Conservation (phyloP, 1,140 invertebrate species). For the Phortica variegata region DNA sequence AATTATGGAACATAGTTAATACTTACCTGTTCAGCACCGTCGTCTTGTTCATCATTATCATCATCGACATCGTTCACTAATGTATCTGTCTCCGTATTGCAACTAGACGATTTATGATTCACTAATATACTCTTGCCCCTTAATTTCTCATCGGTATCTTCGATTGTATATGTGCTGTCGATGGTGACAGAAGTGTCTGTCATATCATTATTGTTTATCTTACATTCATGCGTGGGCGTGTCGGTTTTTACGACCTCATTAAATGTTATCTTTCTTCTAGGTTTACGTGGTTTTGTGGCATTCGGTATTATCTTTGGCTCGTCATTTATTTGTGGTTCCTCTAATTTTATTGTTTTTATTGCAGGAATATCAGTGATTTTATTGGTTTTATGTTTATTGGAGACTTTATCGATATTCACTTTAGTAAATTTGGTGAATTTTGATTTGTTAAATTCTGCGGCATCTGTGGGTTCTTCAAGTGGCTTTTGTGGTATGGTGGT, state of each 20-base stretch:
- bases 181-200: too few relatives aligned
- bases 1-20: background rate
- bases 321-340: conserved; percentile 3
- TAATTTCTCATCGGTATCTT: conserved; percentile 26
- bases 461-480: conserved; percentile 14
- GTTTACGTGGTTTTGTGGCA: conserved; percentile 12
- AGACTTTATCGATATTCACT: conserved; percentile 21
- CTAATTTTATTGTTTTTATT: conserved; percentile 11
- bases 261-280: conserved; percentile 24
- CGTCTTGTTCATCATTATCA: conserved; percentile 1
- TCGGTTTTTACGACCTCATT: conserved; percentile 22
- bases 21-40: conserved; percentile 34
- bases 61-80: too few relatives aligned
- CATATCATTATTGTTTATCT: conserved; percentile 12
- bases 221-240: conserved; percentile 19
- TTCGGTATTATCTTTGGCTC: conserved; percentile 2
- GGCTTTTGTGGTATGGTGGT: too few relatives aligned
- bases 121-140: background rate
- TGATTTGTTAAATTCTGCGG: conserved; percentile 15
- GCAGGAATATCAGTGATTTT: conserved; percentile 40
- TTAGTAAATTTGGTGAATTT: conserved; percentile 13
- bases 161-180: conserved; percentile 26
- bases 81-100: too few relatives aligned
- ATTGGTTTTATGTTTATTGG: conserved; percentile 37
- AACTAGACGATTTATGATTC: too few relatives aligned